Evolutionary conservation across 2,113 vertebrate species (phyloP).

Genomic region (Indicator indicator): DNA sequence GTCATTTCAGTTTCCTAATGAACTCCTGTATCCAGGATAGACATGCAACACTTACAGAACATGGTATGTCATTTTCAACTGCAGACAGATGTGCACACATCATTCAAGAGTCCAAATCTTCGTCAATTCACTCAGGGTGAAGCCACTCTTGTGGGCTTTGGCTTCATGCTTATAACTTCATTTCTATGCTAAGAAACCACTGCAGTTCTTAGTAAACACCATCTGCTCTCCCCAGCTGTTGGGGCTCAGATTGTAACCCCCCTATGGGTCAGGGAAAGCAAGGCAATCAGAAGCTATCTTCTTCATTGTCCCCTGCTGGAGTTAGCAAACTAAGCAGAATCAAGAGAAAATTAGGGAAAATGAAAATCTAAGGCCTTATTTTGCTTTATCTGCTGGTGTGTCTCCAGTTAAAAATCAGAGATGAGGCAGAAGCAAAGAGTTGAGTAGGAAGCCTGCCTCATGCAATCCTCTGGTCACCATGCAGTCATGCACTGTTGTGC

Average conservation of each 20-base stretch:
- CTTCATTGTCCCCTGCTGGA: not conserved
- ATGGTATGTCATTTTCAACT: not conserved
- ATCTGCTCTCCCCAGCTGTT: not conserved
- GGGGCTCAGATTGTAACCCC: not conserved
- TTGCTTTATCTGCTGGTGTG: not conserved
- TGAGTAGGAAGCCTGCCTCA: not conserved
- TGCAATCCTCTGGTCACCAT: rapidly evolving
- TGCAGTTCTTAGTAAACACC: not conserved
- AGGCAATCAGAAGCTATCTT: rapidly evolving
- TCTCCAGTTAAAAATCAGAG: not conserved
- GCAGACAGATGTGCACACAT: not conserved
- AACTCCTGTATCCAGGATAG: not conserved
- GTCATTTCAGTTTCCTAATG: not conserved
- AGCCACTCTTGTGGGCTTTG: not conserved
- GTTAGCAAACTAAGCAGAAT: not conserved
- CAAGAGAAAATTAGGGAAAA: not conserved
- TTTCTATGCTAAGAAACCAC: not conserved
- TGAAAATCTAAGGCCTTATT: not conserved
- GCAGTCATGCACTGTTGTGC: rapidly evolving
- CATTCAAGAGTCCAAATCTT: not conserved
- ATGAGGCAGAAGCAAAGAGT: not conserved
- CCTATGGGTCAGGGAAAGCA: not conserved
- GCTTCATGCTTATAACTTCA: not conserved
- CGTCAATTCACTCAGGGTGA: not conserved
- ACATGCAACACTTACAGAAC: not conserved